Evolutionary conservation across 2,113 vertebrate species (phyloP).

Genomic region (Spea multiplicata): DNA sequence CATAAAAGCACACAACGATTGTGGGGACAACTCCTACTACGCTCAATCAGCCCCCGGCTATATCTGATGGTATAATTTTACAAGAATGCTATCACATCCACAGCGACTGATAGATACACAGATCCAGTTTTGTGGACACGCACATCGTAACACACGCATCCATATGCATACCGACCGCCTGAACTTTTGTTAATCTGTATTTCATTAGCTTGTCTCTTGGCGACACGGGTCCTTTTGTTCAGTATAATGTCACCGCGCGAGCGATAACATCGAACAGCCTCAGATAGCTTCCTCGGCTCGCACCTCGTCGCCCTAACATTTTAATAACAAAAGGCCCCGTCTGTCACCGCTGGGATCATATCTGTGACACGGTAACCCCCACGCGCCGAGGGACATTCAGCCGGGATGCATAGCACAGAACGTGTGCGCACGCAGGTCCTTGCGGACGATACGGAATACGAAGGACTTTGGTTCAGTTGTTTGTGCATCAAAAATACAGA

Average conservation of each 20-base stretch:
- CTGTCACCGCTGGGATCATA: conserved; percentile 27
- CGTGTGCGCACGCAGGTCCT: neutral
- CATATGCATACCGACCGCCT: conserved; percentile 8
- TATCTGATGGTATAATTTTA: too few species aligned
- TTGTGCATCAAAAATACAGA: too few species aligned
- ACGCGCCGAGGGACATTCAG: neutral
- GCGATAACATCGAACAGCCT: conserved; percentile 33
- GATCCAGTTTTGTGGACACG: neutral
- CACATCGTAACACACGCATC: neutral
- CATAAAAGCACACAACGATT: too few species aligned
- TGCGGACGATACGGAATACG: neutral
- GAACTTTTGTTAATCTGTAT: conserved; percentile 36
- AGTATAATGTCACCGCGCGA: conserved; percentile 38
- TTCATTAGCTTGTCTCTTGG: conserved; percentile 9
- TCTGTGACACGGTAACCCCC: conserved; percentile 7
- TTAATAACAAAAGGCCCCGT: conserved; percentile 20
- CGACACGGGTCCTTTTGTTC: conserved; percentile 33
- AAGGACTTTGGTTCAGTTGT: neutral
- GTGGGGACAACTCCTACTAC: too few species aligned
- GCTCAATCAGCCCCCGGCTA: too few species aligned
- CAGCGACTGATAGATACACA: too few species aligned
- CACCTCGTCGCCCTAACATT: conserved; percentile 39
- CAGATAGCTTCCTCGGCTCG: conserved; percentile 21
- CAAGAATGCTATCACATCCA: too few species aligned
- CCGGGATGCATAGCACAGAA: neutral